These are phyloP conservation scores for Diplogasteroides magnus DNA, from an alignment of 1,140 invertebrate species.

Conservation along the genomic window DNA sequence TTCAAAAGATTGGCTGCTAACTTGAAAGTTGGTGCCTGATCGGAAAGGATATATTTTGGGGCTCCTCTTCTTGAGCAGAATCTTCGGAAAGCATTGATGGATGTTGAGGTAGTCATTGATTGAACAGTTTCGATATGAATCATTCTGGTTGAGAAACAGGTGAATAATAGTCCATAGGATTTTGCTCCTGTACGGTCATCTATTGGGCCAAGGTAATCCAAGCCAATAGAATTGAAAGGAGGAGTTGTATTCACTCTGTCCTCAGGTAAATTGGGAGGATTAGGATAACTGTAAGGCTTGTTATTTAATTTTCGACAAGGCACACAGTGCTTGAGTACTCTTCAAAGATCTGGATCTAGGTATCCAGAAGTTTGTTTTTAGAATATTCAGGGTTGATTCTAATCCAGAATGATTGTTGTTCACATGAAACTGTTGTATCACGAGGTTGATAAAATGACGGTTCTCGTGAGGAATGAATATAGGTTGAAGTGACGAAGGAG, in stretches of 20 bases:
- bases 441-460: not conserved
- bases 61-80: not conserved
- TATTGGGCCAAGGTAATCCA: not conserved
- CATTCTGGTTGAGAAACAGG: not conserved
- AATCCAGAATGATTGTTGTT: not conserved
- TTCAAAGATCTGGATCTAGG: not conserved
- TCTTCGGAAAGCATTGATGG: not conserved
- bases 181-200: not conserved
- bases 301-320: not conserved
- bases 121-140: not conserved
- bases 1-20: not conserved
- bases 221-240: not conserved
- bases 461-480: not conserved
- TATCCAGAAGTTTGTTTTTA: not conserved
- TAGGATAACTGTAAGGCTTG: not conserved
- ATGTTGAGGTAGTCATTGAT: not conserved
- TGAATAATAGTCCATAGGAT: not conserved
- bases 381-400: not conserved
- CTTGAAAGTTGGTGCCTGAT: constrained; percentile 1
- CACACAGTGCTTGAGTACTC: not conserved
- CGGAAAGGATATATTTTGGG: not conserved
- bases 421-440: not conserved
- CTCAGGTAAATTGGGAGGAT: not conserved
- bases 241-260: not conserved
- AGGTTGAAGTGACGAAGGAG: not conserved